These are phyloP conservation scores for Ichneumoninae sp. DNA, from an alignment of 2,888 invertebrate species.

Conservation along the genomic window DNA sequence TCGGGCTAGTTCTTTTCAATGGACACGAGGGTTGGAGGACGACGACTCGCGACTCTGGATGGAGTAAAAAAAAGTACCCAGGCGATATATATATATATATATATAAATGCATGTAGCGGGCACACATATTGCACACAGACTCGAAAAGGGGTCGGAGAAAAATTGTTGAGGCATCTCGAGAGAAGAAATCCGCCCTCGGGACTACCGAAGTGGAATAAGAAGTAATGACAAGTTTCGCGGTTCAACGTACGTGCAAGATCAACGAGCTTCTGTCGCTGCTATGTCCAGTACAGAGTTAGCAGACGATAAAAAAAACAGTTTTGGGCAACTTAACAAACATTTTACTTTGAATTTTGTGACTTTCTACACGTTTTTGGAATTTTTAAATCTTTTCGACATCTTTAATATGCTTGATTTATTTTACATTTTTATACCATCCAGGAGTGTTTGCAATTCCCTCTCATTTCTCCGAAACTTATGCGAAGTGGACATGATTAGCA, in stretches of 20 bases:
- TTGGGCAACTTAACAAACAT: not conserved
- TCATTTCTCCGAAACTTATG: too few species aligned
- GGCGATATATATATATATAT: not conserved
- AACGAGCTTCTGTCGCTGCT: conserved; percentile 26
- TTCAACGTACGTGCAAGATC: conserved; percentile 55
- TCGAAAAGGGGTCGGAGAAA: conserved; percentile 13
- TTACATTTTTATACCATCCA: too few species aligned
- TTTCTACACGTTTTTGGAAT: too few species aligned
- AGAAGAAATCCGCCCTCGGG: conserved; percentile 39
- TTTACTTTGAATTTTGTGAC: not conserved
- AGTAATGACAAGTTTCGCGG: conserved; percentile 49
- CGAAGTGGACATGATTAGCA: too few species aligned
- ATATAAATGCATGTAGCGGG: conserved; percentile 21
- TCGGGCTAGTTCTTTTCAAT: conserved; percentile 51
- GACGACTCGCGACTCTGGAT: conserved; percentile 3
- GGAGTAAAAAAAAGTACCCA: not conserved
- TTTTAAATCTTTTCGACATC: too few species aligned
- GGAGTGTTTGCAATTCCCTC: too few species aligned
- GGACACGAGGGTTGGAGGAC: conserved; percentile 26
- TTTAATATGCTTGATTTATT: too few species aligned
- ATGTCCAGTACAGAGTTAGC: not conserved
- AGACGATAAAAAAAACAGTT: not conserved
- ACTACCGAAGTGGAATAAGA: conserved; percentile 50
- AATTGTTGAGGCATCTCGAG: conserved; percentile 23
- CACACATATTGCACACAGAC: conserved; percentile 5